phyloP scores from a whole-genome alignment of 2,797 vertebrate genomes.

The Apogon talboti region DNA sequence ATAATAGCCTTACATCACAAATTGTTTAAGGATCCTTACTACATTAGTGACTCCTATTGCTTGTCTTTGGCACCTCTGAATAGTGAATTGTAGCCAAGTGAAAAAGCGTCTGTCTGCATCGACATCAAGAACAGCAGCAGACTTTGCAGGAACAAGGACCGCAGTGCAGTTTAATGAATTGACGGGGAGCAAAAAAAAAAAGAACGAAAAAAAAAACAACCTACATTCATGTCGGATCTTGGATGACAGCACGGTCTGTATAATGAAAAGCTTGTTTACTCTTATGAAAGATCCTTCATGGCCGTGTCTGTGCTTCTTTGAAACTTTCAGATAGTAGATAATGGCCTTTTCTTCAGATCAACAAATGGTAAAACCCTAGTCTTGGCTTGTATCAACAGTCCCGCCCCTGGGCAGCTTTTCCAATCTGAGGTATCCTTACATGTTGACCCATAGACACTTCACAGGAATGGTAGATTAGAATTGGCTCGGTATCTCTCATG shows the following conservation, averaged over 20 bases:
- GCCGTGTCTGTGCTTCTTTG: background rate
- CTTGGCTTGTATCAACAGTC: background rate
- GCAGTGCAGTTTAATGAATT: background rate
- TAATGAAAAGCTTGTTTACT: background rate
- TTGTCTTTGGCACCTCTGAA: background rate
- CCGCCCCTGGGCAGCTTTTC: conserved; percentile 12
- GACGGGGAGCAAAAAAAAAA: background rate
- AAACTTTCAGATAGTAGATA: conserved; percentile 10
- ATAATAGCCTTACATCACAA: too few species aligned
- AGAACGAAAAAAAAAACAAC: background rate
- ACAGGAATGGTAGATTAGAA: conserved; percentile 27
- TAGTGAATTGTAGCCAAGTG: background rate
- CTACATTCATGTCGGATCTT: background rate
- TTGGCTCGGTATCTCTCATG: conserved; percentile 35
- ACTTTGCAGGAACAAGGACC: background rate
- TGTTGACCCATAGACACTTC: conserved; percentile 11
- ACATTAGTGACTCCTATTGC: conserved; percentile 10
- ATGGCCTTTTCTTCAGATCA: background rate
- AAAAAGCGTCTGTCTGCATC: background rate
- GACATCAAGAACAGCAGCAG: background rate
- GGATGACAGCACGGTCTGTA: background rate
- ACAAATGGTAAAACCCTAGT: background rate
- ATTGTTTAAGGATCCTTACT: background rate
- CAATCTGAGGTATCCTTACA: conserved; percentile 8
- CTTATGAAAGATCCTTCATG: background rate